Percentiles rank a stretch among this genome's conserved stretches.
phyloP scores from a whole-genome alignment of 2,113 vertebrate genomes.

The Sula dactylatra region DNA sequence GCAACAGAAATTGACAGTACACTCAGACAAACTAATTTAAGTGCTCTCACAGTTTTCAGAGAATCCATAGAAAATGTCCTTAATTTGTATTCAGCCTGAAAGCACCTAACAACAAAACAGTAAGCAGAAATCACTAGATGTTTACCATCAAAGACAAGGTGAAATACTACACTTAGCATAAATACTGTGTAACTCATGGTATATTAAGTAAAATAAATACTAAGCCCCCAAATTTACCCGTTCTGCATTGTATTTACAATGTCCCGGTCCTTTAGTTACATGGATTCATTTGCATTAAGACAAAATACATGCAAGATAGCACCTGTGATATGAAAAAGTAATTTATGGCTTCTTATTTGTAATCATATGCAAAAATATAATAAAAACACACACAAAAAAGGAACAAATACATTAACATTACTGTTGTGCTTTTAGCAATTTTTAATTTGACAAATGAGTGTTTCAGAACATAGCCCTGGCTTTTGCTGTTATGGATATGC shows the following conservation, averaged over 20 bases:
- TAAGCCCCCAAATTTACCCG: neutral
- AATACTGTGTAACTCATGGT: neutral
- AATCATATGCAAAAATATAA: neutral
- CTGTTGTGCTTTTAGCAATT: slow-evolving; percentile 21
- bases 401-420: neutral
- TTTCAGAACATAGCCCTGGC: slow-evolving; percentile 1
- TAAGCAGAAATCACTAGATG: neutral
- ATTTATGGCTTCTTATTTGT: neutral
- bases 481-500: slow-evolving; percentile 24
- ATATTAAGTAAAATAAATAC: neutral
- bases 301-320: neutral
- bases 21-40: neutral
- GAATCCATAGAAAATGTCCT: neutral
- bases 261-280: neutral
- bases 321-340: neutral
- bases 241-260: neutral
- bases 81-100: neutral
- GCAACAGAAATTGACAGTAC: neutral
- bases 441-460: slow-evolving; percentile 43
- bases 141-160: neutral
- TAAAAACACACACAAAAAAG: neutral
- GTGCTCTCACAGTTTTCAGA: neutral
- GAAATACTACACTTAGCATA: neutral
- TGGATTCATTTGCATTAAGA: neutral
- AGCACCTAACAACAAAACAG: neutral